Evolutionary conservation across 2,797 vertebrate genomes (phyloP).

Genomic region (Emydoidea blandingii): DNA sequence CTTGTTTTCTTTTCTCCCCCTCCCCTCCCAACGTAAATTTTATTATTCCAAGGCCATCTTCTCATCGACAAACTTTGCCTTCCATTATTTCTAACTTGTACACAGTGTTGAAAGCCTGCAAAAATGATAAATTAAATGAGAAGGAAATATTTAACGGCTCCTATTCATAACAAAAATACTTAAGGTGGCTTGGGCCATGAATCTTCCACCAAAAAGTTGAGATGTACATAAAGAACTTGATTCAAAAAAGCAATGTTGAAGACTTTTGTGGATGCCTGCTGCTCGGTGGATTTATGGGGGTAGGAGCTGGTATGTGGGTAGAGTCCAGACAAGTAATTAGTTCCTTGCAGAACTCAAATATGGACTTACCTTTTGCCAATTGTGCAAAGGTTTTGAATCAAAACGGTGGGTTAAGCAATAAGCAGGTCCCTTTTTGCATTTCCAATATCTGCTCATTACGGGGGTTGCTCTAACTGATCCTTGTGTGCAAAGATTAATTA

Average conservation of each 20-base stretch:
- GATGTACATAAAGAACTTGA: conserved; percentile 65
- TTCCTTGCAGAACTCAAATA: conserved; percentile 56
- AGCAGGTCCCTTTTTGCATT: not conserved
- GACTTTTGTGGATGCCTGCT: conserved; percentile 28
- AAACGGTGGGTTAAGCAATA: not conserved
- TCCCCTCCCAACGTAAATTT: not conserved
- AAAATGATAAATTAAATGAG: conserved; percentile 75
- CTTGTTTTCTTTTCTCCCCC: not conserved
- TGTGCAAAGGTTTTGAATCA: conserved; percentile 30
- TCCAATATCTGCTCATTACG: not conserved
- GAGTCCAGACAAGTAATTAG: conserved; percentile 63
- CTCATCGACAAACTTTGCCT: conserved; percentile 48
- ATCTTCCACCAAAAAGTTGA: conserved; percentile 50
- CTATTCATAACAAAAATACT: conserved; percentile 76
- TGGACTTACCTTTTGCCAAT: not conserved
- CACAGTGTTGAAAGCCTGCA: conserved; percentile 65
- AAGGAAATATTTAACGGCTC: conserved; percentile 75
- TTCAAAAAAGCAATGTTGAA: conserved; percentile 64
- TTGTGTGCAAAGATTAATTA: conserved; percentile 35
- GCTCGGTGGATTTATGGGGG: conserved; percentile 30
- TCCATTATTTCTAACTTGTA: conserved; percentile 36
- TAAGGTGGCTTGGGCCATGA: conserved; percentile 62
- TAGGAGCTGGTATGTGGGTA: conserved; percentile 51
- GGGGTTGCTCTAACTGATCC: not conserved
- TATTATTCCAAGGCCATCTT: conserved; percentile 61